phyloP scores from a whole-genome alignment of 2,797 vertebrate species.

The Coracias cyanogaster region DNA sequence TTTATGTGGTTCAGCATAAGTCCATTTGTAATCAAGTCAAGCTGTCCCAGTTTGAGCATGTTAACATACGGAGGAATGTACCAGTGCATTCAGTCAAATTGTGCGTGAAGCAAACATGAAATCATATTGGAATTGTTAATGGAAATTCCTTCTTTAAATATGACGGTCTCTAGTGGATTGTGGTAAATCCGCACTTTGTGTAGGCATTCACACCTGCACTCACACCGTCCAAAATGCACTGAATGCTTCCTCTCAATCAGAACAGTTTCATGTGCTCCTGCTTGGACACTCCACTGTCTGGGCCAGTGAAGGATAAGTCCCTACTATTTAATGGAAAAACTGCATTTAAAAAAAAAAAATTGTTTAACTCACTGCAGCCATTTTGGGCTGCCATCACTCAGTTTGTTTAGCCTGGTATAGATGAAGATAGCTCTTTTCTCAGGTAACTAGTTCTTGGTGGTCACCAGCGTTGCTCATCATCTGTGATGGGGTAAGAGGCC shows the following conservation, averaged over 20 bases:
- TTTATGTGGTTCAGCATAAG: neutral
- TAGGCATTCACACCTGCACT: conserved; percentile 39
- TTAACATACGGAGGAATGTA: conserved; percentile 1
- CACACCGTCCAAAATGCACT: neutral
- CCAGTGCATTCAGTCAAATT: conserved; percentile 15
- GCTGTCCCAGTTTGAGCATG: neutral
- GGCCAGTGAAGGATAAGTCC: neutral
- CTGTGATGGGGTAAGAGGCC: neutral
- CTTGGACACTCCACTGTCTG: neutral
- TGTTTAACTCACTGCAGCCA: neutral
- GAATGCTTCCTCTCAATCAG: neutral
- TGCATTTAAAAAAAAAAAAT: neutral
- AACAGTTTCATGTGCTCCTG: neutral
- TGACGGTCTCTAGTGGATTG: neutral
- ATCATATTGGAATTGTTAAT: conserved; percentile 31
- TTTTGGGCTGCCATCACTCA: neutral
- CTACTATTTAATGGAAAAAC: neutral
- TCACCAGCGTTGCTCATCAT: neutral
- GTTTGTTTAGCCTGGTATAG: neutral
- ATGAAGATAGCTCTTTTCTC: neutral
- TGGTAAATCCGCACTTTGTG: neutral
- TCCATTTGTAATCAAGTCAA: conserved; percentile 8
- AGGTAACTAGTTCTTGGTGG: neutral
- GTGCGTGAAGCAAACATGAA: neutral
- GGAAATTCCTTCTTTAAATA: conserved; percentile 27